Base-by-base conservation (phyloP, 2,797 vertebrate species). In the Spea hammondii region DNA sequence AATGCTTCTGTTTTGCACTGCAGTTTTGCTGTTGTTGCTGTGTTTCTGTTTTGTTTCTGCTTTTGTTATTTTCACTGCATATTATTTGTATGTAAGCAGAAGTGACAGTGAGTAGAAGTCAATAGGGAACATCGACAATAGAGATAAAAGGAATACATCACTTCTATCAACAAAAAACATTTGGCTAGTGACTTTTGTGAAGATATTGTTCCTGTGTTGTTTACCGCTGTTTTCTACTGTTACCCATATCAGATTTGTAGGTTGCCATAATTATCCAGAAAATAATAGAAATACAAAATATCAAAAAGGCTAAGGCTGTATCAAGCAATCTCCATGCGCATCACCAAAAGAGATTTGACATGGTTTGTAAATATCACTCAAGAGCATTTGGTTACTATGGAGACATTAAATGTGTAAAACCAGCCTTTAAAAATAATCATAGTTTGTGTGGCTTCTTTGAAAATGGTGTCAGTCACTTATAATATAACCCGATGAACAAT, bases 351-450 rank as follows among this genome's bases (percentile, higher is more conserved):
- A 72, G 67, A 76, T 72, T 76, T 66, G 62, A 64, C 46, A 80
- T 66, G 44, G 70, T 66, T 72, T 76, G 68, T 60, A 80, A 76
- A 76, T 55, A 66, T 71, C 47, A 65, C 53, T 76, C 51, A 53
- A 67, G 46, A 76, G 68, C 68, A 72, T 76, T 75, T 72, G 46
- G 79, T 80, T 71, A 57, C 79, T 49, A 80, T 76, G 62, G 47
- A 65, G 70, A 76, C 68, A 66, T 66, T 66, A 60, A 76, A 80
- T 55, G 55, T 79, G 78, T 70, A 64, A 79, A 76, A 75, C 46
- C 65, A 70, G 44, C 49, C 67, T 76, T 57, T 71, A 76, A 66
- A 69, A 70, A 76, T 76, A 76, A 76, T 80, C 66, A 70, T 70
- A 69, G 65, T 73, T 44, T 59, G n/a, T 48, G 14, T 45, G 57